These are phyloP conservation scores for Girardia tigrina DNA, from an alignment of 2,888 invertebrate species.

Conservation along the genomic window DNA sequence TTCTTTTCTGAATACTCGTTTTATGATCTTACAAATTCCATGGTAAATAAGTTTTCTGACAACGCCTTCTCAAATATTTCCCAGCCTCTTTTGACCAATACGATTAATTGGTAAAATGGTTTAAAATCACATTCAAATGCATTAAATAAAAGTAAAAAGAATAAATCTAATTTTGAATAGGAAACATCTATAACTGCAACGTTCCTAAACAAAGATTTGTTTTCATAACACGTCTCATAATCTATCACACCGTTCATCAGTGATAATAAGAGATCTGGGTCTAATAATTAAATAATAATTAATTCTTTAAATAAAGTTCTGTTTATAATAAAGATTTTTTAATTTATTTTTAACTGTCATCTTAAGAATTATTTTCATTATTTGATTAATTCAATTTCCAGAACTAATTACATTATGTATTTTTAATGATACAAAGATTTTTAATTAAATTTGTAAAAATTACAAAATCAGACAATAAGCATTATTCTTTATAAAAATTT, in stretches of 20 bases:
- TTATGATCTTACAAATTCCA: not conserved
- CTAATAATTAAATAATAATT: not conserved
- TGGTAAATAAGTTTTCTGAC: not conserved
- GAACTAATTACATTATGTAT: too few relatives aligned
- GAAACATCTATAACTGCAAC: not conserved
- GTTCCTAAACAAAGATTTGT: not conserved
- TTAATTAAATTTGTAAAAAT: too few relatives aligned
- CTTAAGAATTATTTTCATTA: too few relatives aligned
- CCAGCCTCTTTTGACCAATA: not conserved
- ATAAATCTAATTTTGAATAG: not conserved
- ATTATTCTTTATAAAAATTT: too few relatives aligned
- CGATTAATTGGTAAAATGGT: conserved; percentile 1
- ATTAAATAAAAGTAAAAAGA: not conserved
- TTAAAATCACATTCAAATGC: not conserved
- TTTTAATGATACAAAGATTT: too few relatives aligned
- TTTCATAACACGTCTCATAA: not conserved
- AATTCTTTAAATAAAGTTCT: too few relatives aligned
- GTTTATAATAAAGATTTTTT: too few relatives aligned
- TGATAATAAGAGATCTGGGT: not conserved
- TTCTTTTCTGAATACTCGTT: too few relatives aligned
- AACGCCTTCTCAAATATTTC: not conserved
- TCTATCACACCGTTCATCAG: not conserved
- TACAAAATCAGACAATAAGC: too few relatives aligned
- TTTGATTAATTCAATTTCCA: too few relatives aligned
- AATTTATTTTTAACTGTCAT: too few relatives aligned